A percentile compares a stretch with the other conserved stretches of the same genome.
Evolutionary conservation across 30 jellyfish, hydroid and myxozoan genomes (phyloP).

Genomic region (Nemopilema nomurai): DNA sequence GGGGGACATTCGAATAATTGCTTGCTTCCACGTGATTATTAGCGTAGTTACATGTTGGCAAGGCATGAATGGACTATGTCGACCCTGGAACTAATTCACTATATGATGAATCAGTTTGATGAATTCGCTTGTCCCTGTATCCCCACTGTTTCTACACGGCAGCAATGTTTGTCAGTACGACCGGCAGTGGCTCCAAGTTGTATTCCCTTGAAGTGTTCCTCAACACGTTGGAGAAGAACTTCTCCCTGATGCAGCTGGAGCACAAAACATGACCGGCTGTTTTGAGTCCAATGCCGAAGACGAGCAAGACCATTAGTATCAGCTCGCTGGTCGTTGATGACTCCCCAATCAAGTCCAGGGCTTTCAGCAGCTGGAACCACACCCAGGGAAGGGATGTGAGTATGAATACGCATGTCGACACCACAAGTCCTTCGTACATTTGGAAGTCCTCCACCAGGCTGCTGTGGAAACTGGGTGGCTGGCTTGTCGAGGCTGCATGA

Average conservation of each 20-base stretch:
- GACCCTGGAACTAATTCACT: no score
- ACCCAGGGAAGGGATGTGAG: slow-evolving; percentile 53
- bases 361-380: slow-evolving; percentile 24
- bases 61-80: no score
- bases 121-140: not conserved
- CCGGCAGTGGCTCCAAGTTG: slow-evolving; percentile 45
- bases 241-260: slow-evolving; percentile 32
- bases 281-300: slow-evolving; percentile 43
- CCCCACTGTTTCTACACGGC: slow-evolving; percentile 2
- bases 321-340: slow-evolving; percentile 14
- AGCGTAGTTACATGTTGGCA: no score
- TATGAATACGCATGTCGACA: slow-evolving; percentile 29
- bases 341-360: slow-evolving; percentile 12
- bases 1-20: no score
- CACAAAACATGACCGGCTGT: slow-evolving; percentile 14
- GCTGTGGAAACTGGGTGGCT: not conserved
- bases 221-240: slow-evolving; percentile 26
- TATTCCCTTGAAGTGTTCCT: slow-evolving; percentile 15
- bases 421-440: slow-evolving; percentile 35
- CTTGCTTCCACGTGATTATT: no score
- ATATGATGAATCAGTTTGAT: no score
- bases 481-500: not conserved
- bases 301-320: slow-evolving; percentile 14
- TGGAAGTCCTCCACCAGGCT: slow-evolving; percentile 26
- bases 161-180: slow-evolving; percentile 36